Conservation (phyloP, 2,888 invertebrate species). For the Arenicola marina region DNA sequence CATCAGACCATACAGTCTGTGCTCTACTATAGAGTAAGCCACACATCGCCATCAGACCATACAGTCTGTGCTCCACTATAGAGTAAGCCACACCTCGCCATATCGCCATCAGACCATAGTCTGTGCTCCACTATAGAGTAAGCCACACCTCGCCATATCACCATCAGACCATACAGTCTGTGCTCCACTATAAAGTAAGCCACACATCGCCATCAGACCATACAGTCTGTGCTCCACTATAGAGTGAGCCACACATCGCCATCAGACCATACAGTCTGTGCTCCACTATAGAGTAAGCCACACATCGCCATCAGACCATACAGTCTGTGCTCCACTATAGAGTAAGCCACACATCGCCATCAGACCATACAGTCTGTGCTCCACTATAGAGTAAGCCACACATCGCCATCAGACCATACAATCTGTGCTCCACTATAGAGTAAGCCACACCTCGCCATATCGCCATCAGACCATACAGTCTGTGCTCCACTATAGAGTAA, state of each 20-base stretch:
- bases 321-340: constrained; percentile 22
- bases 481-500: constrained; percentile 27
- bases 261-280: constrained; percentile 24
- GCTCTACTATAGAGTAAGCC: constrained; percentile 27
- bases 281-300: constrained; percentile 25
- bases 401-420: constrained; percentile 22
- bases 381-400: constrained; percentile 25
- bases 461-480: constrained; percentile 21
- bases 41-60: constrained; percentile 20
- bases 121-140: constrained; percentile 27
- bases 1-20: constrained; percentile 22
- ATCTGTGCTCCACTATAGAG: constrained; percentile 25
- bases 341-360: constrained; percentile 23
- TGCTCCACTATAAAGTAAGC: constrained; percentile 27
- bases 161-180: constrained; percentile 23
- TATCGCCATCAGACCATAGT: constrained; percentile 22
- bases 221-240: constrained; percentile 23
- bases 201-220: constrained; percentile 19
- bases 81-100: constrained; percentile 22
- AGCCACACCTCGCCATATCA: constrained; percentile 11
- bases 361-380: constrained; percentile 24
- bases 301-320: constrained; percentile 23
- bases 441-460: constrained; percentile 17
- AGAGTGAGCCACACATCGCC: constrained; percentile 23
- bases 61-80: constrained; percentile 22